Base-by-base conservation (phyloP, 2,797 vertebrate genomes). In the Enteromius thamalakanensis region DNA sequence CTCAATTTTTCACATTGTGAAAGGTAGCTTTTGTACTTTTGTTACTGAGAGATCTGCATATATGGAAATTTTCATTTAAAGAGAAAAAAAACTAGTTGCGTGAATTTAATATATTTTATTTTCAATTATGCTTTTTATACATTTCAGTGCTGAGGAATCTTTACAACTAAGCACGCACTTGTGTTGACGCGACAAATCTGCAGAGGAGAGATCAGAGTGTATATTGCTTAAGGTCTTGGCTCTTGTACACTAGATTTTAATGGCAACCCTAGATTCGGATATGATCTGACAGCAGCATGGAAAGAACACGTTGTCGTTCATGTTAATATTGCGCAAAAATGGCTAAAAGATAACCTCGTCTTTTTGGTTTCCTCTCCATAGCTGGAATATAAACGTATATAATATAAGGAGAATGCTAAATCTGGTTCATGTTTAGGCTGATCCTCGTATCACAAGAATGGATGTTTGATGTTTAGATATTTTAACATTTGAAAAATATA, bases 1-100 rank as follows among this genome's bases (percentile, higher is more conserved):
- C 97, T 99, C 98, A 99, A 99, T 99, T 99, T 99, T 99, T 99
- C 98, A 99, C 98, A 98, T 99, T 99, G 98, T 98, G 98, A 98
- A 99, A 98, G 98, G 97, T 99, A 99, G 97, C 97, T 99, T 99
- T 99, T 99, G 97, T 99, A 99, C 97, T 99, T 99, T 99, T 99
- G 98, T 99, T 99, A 98, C 97, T 98, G 97, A 98, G 96, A 99
- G 97, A 99, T 99, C 97, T 99, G 97, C 98, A 97, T 99, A 98
- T 99, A 99, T 94, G 94, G 95, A 94, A 94, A 94, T 93, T 97
- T 99, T 99, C 95, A 97, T 98, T 99, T 97, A 91, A 92, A 90
- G 88, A 93, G 85, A 95, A 95, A 81, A 85, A 88, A 89, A 87
- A 92, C 97, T 96, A 96, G 96, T 97, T 95, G 96, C 97, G 97